phyloP scores from a whole-genome alignment of 2,113 vertebrate species.

The Dendropsophus ebraccatus region DNA sequence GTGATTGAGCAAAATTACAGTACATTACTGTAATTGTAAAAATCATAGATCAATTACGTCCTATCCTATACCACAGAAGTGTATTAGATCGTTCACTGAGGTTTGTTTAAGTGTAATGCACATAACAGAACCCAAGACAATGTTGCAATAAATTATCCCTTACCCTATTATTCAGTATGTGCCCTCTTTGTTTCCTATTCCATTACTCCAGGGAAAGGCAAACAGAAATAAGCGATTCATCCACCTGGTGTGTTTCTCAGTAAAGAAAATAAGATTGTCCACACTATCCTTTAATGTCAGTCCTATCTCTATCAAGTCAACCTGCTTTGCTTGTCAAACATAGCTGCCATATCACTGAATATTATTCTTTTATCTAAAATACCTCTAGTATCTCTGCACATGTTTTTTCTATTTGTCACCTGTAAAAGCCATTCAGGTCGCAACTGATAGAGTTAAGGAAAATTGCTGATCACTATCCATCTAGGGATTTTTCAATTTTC shows the following conservation, averaged over 20 bases:
- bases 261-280: not conserved
- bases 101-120: not conserved
- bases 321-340: not conserved
- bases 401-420: not conserved
- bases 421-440: not conserved
- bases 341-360: not conserved
- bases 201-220: slow-evolving; percentile 16
- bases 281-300: slow-evolving; percentile 27
- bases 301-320: not conserved
- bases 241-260: not conserved
- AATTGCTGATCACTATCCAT: not conserved
- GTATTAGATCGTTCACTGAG: not conserved
- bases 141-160: not conserved
- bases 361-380: slow-evolving; percentile 13
- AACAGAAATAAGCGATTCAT: slow-evolving; percentile 27
- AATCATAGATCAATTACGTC: too few species aligned
- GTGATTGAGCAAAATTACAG: not conserved
- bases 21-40: not conserved
- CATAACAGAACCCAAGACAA: not conserved
- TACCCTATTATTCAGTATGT: slow-evolving; percentile 15
- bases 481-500: not conserved
- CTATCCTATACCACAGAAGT: not conserved
- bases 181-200: not conserved
- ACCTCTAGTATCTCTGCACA: not conserved
- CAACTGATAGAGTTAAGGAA: not conserved